Conservation (phyloP, 2,797 vertebrate genomes). For the Manis crassicaudata region DNA sequence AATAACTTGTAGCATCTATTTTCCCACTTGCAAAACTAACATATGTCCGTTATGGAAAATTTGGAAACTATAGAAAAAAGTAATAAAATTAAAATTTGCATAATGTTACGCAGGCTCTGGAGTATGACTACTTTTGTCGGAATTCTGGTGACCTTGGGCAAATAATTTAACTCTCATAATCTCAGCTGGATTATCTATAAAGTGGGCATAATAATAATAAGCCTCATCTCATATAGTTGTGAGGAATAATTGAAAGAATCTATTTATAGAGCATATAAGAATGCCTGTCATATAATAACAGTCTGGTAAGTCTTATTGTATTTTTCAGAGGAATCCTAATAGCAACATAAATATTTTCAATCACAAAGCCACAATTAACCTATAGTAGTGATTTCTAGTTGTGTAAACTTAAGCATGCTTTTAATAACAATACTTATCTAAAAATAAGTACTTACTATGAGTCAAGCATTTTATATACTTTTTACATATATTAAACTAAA, state of each 20-base stretch:
- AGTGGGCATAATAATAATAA: background rate
- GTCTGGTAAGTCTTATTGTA: background rate
- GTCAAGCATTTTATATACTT: background rate
- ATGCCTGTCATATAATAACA: background rate
- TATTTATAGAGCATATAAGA: background rate
- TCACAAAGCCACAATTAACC: background rate
- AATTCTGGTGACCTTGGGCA: background rate
- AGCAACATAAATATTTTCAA: background rate
- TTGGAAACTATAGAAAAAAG: background rate
- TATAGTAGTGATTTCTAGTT: background rate
- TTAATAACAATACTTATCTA: background rate
- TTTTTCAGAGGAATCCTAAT: constrained; percentile 32
- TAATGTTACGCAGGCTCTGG: background rate
- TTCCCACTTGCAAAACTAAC: background rate
- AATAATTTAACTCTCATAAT: background rate
- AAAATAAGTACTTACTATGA: constrained; percentile 16
- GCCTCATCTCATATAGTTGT: background rate
- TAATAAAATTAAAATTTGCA: background rate
- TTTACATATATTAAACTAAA: background rate
- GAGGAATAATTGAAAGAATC: background rate
- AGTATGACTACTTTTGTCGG: background rate
- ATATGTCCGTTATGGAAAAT: background rate
- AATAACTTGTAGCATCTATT: background rate
- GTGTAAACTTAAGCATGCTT: background rate
- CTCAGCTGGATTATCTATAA: background rate